Evolutionary conservation across 2,888 invertebrate species (phyloP), one percentile per base, ranked within the genome.

Genomic region (Thymelicus lineola): DNA sequence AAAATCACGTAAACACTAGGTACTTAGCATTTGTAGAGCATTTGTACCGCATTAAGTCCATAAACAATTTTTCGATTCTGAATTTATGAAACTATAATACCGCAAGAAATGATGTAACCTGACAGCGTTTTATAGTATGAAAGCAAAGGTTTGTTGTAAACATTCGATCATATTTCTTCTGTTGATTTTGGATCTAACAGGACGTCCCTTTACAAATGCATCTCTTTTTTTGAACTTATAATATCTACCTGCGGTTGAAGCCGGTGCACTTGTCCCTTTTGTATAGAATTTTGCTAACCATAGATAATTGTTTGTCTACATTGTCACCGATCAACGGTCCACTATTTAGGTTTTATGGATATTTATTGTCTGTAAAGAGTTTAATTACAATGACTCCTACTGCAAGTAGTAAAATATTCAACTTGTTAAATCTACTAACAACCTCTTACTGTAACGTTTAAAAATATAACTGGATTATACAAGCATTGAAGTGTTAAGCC

Each of bases 181-280:
- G 74, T 81, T 80, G 81, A 83, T 84, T 76, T 72, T 80, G 80
- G 79, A 81, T 83, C 80, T 91, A 92, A 91, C 92, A 91, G 91
- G 84, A 88, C 79, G 66, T 76, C 78, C 74, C 75, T 75, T 74
- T 72, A 87, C 86, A 89, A 89, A 88, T 81, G 83, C 79, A 75
- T 80, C 82, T 79, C 80, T 28, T 28, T 28, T 20, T 28, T 28
- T 83, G 82, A 82, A 70, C 70, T 74, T 73, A 71, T 73, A 73
- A 71, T 79, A 79, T 79, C 77, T 78, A 91, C 91, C 91, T 91
- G 91, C 86, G 82, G 79, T 82, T 78, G 76, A 81, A 83, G 81
- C 83, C 48, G 17, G 83, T 86, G 86, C 91, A 91, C 90, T 90
- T 89, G 87, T 85, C 81, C 80, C 78, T 87, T 84, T 83, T 77